Percentiles rank a stretch among this genome's conserved stretches.
Evolutionary conservation across 2,113 vertebrate species (phyloP).

Genomic region (Poeciliopsis prolifica): DNA sequence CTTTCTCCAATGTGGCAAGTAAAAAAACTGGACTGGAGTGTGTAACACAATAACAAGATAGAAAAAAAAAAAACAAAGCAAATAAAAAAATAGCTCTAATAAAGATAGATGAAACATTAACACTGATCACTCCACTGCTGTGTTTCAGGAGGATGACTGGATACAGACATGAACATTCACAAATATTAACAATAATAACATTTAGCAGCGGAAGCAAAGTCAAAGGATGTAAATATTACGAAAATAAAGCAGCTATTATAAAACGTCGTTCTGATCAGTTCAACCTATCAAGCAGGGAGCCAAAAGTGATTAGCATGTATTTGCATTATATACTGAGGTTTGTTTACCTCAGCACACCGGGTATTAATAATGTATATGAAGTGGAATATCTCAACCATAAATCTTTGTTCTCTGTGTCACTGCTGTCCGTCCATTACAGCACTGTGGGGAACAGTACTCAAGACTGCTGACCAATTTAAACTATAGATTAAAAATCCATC

Average conservation of each 20-base stretch:
- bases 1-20: no score
- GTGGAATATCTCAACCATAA: slow-evolving; percentile 22
- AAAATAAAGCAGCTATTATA: slow-evolving; percentile 1
- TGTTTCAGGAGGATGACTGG: slow-evolving; percentile 14
- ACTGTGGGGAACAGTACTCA: slow-evolving; percentile 39
- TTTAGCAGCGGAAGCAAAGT: background rate
- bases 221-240: background rate
- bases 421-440: slow-evolving; percentile 34
- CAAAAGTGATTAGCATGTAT: slow-evolving; percentile 10
- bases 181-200: slow-evolving; percentile 15
- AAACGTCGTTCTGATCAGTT: slow-evolving; percentile 4
- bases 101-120: slow-evolving; percentile 6
- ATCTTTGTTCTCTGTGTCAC: slow-evolving; percentile 29
- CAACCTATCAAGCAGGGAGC: background rate
- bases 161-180: slow-evolving; percentile 23
- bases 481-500: slow-evolving; percentile 38
- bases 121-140: background rate
- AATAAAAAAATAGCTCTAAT: background rate
- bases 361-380: slow-evolving; percentile 25
- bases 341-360: slow-evolving; percentile 16
- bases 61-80: no score
- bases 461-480: slow-evolving; percentile 35
- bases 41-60: background rate
- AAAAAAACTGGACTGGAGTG: background rate
- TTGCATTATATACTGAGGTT: background rate